Evolutionary conservation across 2,888 invertebrate genomes (phyloP).

Genomic region (Nomada lathburiana): DNA sequence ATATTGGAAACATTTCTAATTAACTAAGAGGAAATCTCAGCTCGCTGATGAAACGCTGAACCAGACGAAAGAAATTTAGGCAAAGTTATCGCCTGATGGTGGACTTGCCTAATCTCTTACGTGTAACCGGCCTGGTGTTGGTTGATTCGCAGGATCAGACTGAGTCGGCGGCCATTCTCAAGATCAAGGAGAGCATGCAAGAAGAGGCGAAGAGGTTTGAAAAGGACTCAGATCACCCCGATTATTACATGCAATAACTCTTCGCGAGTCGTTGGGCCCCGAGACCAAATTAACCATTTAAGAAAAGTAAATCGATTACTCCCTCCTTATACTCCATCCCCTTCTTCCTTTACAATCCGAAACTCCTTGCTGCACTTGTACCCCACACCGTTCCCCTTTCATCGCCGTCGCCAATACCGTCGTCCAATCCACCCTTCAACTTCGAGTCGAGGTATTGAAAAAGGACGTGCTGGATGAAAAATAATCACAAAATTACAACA

Average conservation of each 20-base stretch:
- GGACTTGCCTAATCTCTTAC: slow-evolving; percentile 76
- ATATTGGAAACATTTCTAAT: neutral
- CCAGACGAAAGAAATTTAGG: slow-evolving; percentile 46
- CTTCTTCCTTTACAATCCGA: slow-evolving; percentile 23
- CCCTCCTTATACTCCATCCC: slow-evolving; percentile 28
- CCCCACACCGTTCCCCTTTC: slow-evolving; percentile 19
- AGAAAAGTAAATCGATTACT: slow-evolving; percentile 55
- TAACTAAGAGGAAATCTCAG: slow-evolving; percentile 35
- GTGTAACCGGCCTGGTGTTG: slow-evolving; percentile 84
- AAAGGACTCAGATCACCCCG: slow-evolving; percentile 98
- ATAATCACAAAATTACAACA: neutral
- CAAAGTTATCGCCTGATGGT: slow-evolving; percentile 65
- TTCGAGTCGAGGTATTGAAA: slow-evolving; percentile 17
- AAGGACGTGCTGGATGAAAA: slow-evolving; percentile 6
- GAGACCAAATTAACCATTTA: slow-evolving; percentile 79
- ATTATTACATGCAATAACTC: slow-evolving; percentile 98
- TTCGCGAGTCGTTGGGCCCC: slow-evolving; percentile 79
- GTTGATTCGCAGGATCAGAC: slow-evolving; percentile 92
- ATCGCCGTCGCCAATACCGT: neutral
- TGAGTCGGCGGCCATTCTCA: slow-evolving; percentile 99
- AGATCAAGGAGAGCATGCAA: slow-evolving; percentile 99
- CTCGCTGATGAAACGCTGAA: slow-evolving; percentile 66
- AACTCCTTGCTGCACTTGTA: slow-evolving; percentile 41
- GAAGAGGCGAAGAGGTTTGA: slow-evolving; percentile 99
- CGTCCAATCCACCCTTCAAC: neutral